Base-by-base conservation (phyloP, 1,140 invertebrate species). In the Drosophila littoralis region DNA sequence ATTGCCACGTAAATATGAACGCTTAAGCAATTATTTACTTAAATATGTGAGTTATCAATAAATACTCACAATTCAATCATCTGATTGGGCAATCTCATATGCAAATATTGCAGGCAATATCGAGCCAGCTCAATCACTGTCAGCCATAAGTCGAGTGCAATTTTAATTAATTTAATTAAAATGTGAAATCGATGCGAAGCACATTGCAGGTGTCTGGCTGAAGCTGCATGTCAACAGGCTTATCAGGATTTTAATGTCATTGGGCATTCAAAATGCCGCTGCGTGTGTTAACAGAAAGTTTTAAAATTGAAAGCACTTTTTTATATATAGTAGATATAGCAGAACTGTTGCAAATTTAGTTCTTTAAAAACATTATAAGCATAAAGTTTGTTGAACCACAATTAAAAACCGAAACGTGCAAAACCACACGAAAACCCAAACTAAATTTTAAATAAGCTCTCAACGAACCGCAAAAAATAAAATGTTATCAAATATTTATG, bases 201-300 rank as follows among this genome's bases (percentile, higher is more conserved):
- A 55, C 42, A 35, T 13, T 38, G 38, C 13, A 9, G 13, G 32
- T 28, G 48, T 7, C 35, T 42, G 52, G 42, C 57, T 46, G 67
- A 67, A 46, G 52, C 40, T 73, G 51, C 22, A 63, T 69, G 64
- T 60, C 80, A 61, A 15, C 60, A 45, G 45, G 48, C 55, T 76
- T 79, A 76, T 83, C 75, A 65, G 52, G 43, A 73, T 76, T 78
- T 77, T 57, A 67, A 57, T 51, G 72, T 77, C 78, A 81, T n/a
- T 69, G 74, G 67, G 28, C 63, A 45, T 22, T 15, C 12, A 33
- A 13, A 55, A 43, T 40, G 28, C 28, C 46, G 13, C 2, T 22
- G 22, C 2, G 22, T 22, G 22, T 22, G 2, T 22, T 2, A 22
- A 22, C 15, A 42, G 10, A 10, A 42, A 54, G 3, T 48, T 75